Evolutionary conservation across 2,888 invertebrate genomes (phyloP).

Genomic region (Folsomia manolachei): DNA sequence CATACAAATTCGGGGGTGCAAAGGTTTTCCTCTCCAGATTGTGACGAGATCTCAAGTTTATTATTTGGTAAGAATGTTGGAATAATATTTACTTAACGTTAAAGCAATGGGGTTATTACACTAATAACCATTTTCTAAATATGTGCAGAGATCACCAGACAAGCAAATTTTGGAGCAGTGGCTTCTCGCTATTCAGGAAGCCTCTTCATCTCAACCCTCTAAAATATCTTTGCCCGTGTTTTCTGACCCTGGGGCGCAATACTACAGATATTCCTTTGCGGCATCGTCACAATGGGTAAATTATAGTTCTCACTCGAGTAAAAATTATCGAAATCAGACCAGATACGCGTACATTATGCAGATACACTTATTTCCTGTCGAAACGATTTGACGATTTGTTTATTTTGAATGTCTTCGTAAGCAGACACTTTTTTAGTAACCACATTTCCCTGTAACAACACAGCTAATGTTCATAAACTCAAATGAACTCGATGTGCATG

Average conservation of each 20-base stretch:
- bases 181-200: constrained; percentile 58
- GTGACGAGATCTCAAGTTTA: constrained; percentile 48
- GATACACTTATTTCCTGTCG: no score
- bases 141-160: constrained; percentile 56
- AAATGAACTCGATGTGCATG: neutral
- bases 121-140: neutral
- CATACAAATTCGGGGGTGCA: constrained; percentile 43
- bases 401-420: constrained; percentile 7
- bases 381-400: neutral
- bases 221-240: constrained; percentile 35
- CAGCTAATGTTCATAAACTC: no score
- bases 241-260: constrained; percentile 42
- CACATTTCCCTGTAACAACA: no score
- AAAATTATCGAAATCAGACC: no score
- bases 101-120: neutral
- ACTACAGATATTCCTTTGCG: constrained; percentile 39
- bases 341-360: no score
- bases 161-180: constrained; percentile 58
- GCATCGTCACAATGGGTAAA: constrained; percentile 47
- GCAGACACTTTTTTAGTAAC: neutral
- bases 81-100: no score
- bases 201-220: constrained; percentile 49
- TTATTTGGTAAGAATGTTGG: constrained; percentile 44
- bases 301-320: no score
- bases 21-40: constrained; percentile 48